phyloP scores from a whole-genome alignment of 2,797 vertebrate genomes.

The Catharus ustulatus region DNA sequence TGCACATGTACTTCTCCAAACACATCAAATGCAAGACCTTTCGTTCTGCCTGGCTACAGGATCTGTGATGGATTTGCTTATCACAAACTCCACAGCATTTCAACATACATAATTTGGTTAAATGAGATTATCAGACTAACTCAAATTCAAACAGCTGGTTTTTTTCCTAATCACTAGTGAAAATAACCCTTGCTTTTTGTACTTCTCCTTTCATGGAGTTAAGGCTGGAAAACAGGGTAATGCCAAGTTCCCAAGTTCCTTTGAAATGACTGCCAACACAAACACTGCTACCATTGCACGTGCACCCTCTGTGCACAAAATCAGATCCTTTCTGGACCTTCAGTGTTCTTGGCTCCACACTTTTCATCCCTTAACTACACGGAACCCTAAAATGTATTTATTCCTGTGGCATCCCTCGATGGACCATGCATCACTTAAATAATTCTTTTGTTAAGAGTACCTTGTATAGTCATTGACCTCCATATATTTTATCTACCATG shows the following conservation, averaged over 20 bases:
- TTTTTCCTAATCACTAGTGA: neutral
- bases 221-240: neutral
- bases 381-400: neutral
- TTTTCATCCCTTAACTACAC: neutral
- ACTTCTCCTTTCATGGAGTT: neutral
- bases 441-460: neutral
- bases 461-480: neutral
- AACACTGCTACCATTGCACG: neutral
- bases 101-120: slow-evolving; percentile 9
- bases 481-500: neutral
- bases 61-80: neutral
- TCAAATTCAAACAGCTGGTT: neutral
- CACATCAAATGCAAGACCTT: neutral
- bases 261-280: neutral
- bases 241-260: neutral
- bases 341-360: neutral
- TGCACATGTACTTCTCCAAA: neutral
- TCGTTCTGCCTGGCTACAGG: neutral
- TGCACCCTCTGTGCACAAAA: neutral
- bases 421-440: neutral
- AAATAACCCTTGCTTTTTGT: neutral
- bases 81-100: slow-evolving; percentile 16
- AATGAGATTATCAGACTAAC: slow-evolving; percentile 23
- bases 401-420: neutral
- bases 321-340: neutral